Evolutionary conservation across 1,140 invertebrate species (phyloP).

Genomic region (Chymomyza costata): DNA sequence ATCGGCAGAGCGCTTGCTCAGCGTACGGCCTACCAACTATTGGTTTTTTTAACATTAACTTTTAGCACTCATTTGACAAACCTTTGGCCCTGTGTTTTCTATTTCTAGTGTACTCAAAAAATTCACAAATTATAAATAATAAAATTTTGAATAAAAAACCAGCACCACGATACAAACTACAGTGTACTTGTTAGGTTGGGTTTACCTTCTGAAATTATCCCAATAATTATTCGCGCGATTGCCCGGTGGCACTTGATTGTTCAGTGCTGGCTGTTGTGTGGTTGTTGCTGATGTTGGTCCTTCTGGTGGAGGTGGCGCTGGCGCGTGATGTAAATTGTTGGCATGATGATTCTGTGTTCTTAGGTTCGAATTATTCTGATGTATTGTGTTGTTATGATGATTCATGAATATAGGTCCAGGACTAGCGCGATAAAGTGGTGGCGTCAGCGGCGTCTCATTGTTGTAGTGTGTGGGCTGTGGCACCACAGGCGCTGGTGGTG

Average conservation of each 20-base stretch:
- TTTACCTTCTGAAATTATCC: slow-evolving; percentile 93
- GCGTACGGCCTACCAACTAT: too few relatives aligned
- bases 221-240: slow-evolving; percentile 93
- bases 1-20: too few relatives aligned
- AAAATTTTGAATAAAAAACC: slow-evolving; percentile 2
- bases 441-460: slow-evolving; percentile 64
- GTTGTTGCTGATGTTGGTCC: slow-evolving; percentile 29
- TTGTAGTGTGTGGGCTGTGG: slow-evolving; percentile 51
- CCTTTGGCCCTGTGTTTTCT: too few relatives aligned
- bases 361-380: slow-evolving; percentile 70
- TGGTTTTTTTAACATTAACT: too few relatives aligned
- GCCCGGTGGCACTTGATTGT: slow-evolving; percentile 91
- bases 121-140: too few relatives aligned
- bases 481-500: slow-evolving; percentile 11
- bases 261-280: slow-evolving; percentile 78
- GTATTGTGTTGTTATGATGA: slow-evolving; percentile 73
- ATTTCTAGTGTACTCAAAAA: too few relatives aligned
- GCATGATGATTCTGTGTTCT: slow-evolving; percentile 69
- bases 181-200: too few relatives aligned
- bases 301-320: slow-evolving; percentile 38
- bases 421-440: slow-evolving; percentile 51
- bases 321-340: slow-evolving; percentile 58
- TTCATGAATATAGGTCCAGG: slow-evolving; percentile 73
- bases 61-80: too few relatives aligned
- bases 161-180: too few relatives aligned